Conservation (phyloP, 2,113 vertebrate species). For the Dolichotis patagonum region DNA sequence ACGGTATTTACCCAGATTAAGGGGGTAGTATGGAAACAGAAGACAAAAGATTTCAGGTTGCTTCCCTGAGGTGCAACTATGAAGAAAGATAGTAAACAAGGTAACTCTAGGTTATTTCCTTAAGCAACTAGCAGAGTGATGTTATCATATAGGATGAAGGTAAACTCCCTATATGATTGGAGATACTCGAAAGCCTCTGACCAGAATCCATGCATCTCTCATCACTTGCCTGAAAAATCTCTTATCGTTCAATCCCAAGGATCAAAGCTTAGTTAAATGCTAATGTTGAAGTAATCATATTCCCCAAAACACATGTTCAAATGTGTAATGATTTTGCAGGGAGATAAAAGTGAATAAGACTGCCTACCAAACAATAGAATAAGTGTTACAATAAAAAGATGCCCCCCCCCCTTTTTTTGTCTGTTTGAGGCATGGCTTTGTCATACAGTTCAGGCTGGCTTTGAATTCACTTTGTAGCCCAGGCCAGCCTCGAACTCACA, state of each 20-base stretch:
- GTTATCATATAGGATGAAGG: not conserved
- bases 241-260: not conserved
- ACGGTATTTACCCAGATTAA: not conserved
- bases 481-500: not conserved
- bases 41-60: not conserved
- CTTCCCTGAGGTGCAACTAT: constrained; percentile 26
- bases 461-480: too few species aligned
- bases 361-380: not conserved
- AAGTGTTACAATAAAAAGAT: constrained; percentile 18
- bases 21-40: not conserved
- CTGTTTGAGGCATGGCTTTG: not conserved
- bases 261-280: not conserved
- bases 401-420: not conserved
- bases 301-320: not conserved
- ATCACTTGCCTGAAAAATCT: not conserved
- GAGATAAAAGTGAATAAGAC: not conserved
- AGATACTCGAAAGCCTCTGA: not conserved
- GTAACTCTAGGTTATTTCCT: constrained; percentile 22
- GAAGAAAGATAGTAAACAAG: constrained; percentile 38
- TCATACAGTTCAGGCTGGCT: not conserved
- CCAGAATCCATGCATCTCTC: not conserved
- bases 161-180: not conserved
- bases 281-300: not conserved
- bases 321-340: not conserved
- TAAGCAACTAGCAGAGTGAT: not conserved